Base-by-base conservation (phyloP, 2,888 invertebrate genomes). In the Trachelus stipa region DNA sequence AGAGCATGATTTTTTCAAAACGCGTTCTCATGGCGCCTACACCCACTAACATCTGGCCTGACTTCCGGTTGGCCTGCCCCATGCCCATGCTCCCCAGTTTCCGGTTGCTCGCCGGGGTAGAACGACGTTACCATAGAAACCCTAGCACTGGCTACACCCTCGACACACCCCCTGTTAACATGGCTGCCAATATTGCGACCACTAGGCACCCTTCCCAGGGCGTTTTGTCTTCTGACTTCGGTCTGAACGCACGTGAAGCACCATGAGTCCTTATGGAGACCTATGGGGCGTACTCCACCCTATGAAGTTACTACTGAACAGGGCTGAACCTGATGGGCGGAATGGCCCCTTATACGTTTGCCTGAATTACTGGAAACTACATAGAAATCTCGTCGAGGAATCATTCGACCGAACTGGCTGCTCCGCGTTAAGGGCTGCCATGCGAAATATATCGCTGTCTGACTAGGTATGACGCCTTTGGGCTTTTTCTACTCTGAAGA, bases 121-220 rank as follows among this genome's bases (percentile, higher is more conserved):
- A 86, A 87, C 81, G 84, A 83, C 77, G 90, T 90, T 81, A 86
- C 82, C 89, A 89, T 89, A 89, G 88, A 79, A 82, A 90, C 88
- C 40, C 56, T 56, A 23, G 76, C 69, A 68, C 69, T 40, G 88
- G 85, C 81, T 83, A 87, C 88, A 87, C 88, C 88, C 85, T 74
- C 78, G 88, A 83, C 84, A 88, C 88, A 88, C 88, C 88, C 88
- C 80, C 85, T 80, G 34, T 86, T 86, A 82, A 78, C 81, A 88
- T 88, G 88, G 88, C 88, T 83, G 88, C 81, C 81, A 23, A 73
- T 37, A 68, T 69, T 76, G 69, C 77, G 73, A 76, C 77, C 35
- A 79, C 81, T 79, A 23, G 9, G 56, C 56, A 56, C 56, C 56
- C 31, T 71, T 56, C 56, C 56, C 56, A 56, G 23, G 9, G 23